Base-by-base conservation (phyloP, 2,797 vertebrate genomes). In the Limnodromus scolopaceus region DNA sequence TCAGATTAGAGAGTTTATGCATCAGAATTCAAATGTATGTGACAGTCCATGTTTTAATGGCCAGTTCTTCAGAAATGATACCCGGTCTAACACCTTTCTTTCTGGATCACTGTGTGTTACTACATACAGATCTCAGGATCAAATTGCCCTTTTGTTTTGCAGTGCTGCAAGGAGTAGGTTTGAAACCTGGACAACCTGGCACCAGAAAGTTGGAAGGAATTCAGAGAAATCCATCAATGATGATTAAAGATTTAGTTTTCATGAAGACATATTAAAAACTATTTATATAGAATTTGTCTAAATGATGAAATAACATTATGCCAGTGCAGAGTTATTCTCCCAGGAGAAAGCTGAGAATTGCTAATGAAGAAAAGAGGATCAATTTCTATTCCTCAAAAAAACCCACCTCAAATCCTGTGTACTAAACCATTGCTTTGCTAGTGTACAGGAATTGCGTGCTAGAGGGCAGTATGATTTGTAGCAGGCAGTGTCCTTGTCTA, bases 241-340 rank as follows among this genome's bases (percentile, higher is more conserved):
- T 71, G 36, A 89, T 82, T 68, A 74, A 83, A 82, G 58, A 85
- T 88, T 93, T 83, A 84, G 57, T 87, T 65, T 82, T 75, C 39
- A 57, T 78, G 43, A 82, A 85, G 77, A 77, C 41, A 36, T 94
- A 78, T 75, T 89, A 36, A 55, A 87, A 86, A 54, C 25, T 71
- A 92, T 89, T 83, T 71, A 57, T 25, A 49, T 27, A 68, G 32
- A 64, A 84, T 89, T 95, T 87, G 66, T 66, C 49, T 71, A 82
- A 86, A 45, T 84, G 27, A 58, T 86, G 69, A 72, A 84, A 83
- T 89, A 93, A 36, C 32, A 57, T 30, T 68, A 39, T 77, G 30
- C 24, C 24, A 63, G 32, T 28, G 18, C 22, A 82, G 39, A 76
- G 64, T 78, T 92, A 54, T 34, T 76, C 27, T 92, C 34, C 30